These are phyloP conservation scores for Mylabris sibirica DNA, from an alignment of 2,888 invertebrate species.

Conservation along the genomic window DNA sequence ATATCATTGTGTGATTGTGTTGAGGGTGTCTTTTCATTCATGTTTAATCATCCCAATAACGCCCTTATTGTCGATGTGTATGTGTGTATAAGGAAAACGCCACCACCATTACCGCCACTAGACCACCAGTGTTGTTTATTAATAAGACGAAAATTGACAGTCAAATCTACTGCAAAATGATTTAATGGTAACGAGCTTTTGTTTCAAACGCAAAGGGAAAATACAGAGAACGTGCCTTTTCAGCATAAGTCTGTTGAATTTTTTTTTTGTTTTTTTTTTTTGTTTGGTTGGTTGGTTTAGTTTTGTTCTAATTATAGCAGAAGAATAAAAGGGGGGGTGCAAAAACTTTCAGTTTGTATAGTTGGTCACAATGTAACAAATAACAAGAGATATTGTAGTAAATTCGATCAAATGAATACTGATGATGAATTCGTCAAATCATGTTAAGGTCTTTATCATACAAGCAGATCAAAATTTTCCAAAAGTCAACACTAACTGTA, in stretches of 20 bases:
- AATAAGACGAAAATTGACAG: conserved; percentile 6
- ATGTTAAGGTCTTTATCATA: too few species aligned
- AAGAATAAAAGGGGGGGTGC: background rate
- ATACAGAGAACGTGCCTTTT: background rate
- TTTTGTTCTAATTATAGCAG: background rate
- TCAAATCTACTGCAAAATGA: background rate
- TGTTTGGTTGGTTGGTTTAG: background rate
- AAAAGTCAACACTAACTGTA: too few species aligned
- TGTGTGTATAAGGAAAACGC: background rate
- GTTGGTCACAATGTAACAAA: background rate
- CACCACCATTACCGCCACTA: background rate
- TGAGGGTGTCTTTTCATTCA: conserved; percentile 44
- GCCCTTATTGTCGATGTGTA: conserved; percentile 28
- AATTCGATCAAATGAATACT: too few species aligned
- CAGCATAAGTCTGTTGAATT: background rate
- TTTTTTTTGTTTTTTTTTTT: background rate
- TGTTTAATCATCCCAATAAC: conserved; percentile 47
- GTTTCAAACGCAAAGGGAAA: background rate
- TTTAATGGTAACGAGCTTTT: conserved; percentile 2
- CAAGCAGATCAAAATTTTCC: too few species aligned
- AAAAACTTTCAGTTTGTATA: background rate
- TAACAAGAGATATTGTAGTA: background rate
- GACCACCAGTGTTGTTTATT: conserved; percentile 5
- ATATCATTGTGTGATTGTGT: conserved; percentile 33
- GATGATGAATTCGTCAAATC: too few species aligned